Base-by-base conservation (phyloP, 2,113 vertebrate genomes). In the Drymodes brunneopygia region DNA sequence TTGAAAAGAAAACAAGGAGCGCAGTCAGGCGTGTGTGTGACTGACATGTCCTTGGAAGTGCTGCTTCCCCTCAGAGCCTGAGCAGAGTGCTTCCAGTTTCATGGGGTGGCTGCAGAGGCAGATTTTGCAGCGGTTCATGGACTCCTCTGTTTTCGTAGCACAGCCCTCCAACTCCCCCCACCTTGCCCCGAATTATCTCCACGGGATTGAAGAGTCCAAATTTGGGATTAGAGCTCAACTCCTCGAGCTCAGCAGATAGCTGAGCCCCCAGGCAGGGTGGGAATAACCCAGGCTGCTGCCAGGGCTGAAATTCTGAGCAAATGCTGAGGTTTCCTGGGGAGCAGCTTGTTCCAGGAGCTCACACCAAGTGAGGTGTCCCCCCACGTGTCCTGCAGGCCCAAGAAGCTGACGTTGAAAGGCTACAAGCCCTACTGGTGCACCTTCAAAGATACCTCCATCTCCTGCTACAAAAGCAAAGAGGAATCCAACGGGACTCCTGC, bases 391-490 rank as follows among this genome's bases (percentile, higher is more conserved):
- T 60, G 36, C 92, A 98, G 99, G 97, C 99, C 99, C 94, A 99
- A 99, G 98, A 99, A 99, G 96, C 98, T 99, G 96, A 99, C 99
- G 5, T 97, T 99, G 82, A 99, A 99, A 97, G 99, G 99, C 94
- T 99, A 99, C 92, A 99, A 99, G 96, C 99, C 99, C 36, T 99
- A 99, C 64, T 99, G 99, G 99, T 99, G 99, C 97, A 99, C 99
- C 28, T 99, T 99, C 98, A 99, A 99, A 98, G 99, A 99, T 86
- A 99, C 99, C 77, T 99, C 99, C 28, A 99, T 99, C 97, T 99
- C 99, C 95, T 99, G 99, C 97, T 99, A 99, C 75, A 99, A 99
- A 97, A 99, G 98, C 97, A 99, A 98, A 98, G 99, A 99, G 95
- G 99, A 99, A 97, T 98, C 99, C 74, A 98, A 98, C 6, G 99